Conservation (phyloP, 2,113 vertebrate species). For the Leucosticte australis region DNA sequence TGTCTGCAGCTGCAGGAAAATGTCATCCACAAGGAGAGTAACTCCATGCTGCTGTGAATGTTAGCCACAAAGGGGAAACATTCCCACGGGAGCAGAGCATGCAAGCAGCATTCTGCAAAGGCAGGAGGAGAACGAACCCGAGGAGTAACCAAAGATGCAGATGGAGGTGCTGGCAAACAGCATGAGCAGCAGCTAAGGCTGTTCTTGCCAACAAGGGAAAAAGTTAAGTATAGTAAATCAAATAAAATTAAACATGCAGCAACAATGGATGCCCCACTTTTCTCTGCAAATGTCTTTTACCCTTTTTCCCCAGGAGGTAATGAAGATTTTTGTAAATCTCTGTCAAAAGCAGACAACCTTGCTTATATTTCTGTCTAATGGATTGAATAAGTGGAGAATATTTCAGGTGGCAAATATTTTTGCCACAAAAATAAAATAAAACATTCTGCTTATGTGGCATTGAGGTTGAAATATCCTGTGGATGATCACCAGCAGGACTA, state of each 20-base stretch:
- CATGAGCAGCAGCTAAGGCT: constrained; percentile 36
- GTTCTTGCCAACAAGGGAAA: constrained; percentile 43
- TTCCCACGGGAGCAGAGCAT: neutral
- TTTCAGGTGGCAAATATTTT: neutral
- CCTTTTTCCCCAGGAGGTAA: neutral
- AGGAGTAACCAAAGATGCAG: constrained; percentile 25
- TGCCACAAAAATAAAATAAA: neutral
- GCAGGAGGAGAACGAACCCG: neutral
- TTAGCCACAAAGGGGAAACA: neutral
- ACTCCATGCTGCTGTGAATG: neutral
- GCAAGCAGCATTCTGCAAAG: neutral
- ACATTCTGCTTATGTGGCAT: neutral
- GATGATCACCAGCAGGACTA: neutral
- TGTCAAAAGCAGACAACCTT: neutral
- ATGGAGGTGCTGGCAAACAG: constrained; percentile 34
- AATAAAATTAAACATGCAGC: constrained; percentile 51
- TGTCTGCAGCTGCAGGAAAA: neutral
- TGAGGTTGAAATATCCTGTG: neutral
- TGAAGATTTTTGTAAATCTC: neutral
- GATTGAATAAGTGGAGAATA: neutral
- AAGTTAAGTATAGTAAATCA: constrained; percentile 48
- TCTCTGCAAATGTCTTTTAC: neutral
- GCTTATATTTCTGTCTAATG: neutral
- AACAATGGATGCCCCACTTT: constrained; percentile 44
- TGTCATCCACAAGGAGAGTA: neutral